Conservation (phyloP, 1,140 invertebrate genomes). For the Sitodiplosis mosellana region DNA sequence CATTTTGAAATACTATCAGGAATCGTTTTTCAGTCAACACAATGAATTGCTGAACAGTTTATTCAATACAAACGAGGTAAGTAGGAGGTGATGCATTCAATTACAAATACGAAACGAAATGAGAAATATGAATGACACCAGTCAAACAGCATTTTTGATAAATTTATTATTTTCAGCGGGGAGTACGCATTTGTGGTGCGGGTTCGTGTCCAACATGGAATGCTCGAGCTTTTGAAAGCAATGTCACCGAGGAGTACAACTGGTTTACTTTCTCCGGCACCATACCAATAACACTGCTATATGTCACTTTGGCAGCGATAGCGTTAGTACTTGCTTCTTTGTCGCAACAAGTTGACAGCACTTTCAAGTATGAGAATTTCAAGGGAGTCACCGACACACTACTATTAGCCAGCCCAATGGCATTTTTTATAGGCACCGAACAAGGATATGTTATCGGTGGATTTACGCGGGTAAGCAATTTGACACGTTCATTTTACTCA, state of each 20-base stretch:
- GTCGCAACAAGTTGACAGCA: constrained; percentile 16
- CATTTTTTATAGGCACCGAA: constrained; percentile 45
- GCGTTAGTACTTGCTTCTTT: constrained; percentile 31
- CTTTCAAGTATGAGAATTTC: constrained; percentile 12
- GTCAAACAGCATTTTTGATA: too few species aligned
- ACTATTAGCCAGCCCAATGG: constrained; percentile 38
- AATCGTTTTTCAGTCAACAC: background rate
- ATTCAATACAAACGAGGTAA: constrained; percentile 14
- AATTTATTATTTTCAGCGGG: too few species aligned
- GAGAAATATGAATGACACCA: too few species aligned
- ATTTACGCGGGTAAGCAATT: constrained; percentile 34
- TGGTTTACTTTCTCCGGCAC: constrained; percentile 18
- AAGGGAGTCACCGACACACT: constrained; percentile 27
- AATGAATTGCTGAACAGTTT: background rate
- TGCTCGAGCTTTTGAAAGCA: constrained; percentile 1
- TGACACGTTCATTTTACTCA: too few species aligned
- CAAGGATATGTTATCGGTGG: constrained; percentile 47
- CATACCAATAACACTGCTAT: constrained; percentile 33
- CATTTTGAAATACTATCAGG: too few species aligned
- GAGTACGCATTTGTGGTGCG: constrained; percentile 31
- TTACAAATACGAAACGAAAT: too few species aligned
- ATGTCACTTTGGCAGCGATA: constrained; percentile 30
- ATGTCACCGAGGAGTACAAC: background rate
- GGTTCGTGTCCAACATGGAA: constrained; percentile 28
- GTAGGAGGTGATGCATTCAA: too few species aligned